Evolutionary conservation across 2,888 invertebrate species (phyloP).

Genomic region (Orthosia gothica): DNA sequence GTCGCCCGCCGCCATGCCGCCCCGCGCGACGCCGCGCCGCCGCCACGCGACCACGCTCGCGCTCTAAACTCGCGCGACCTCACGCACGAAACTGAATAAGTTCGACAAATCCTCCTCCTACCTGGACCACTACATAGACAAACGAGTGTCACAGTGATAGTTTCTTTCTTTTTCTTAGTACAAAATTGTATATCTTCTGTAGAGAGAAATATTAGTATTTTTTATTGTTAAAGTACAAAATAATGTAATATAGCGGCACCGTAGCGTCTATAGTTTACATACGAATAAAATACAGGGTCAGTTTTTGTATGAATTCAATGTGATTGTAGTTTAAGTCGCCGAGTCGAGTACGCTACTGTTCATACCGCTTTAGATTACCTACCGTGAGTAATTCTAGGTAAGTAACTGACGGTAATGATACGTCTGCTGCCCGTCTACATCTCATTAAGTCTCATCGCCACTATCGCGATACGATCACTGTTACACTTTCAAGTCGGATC

Average conservation of each 20-base stretch:
- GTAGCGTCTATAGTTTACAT: conserved; percentile 88
- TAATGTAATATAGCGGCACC: conserved; percentile 88
- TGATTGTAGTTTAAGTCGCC: conserved; percentile 91
- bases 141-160: conserved; percentile 81
- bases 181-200: conserved; percentile 89
- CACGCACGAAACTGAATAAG: conserved; percentile 90
- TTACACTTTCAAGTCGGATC: conserved; percentile 65
- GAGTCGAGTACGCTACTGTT: conserved; percentile 86
- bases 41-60: conserved; percentile 76
- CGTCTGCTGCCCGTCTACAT: conserved; percentile 61
- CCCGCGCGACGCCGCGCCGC: conserved; percentile 76
- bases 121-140: conserved; percentile 91
- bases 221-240: conserved; percentile 90
- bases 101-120: conserved; percentile 91
- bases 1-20: conserved; percentile 79
- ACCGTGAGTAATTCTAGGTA: conserved; percentile 86
- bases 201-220: conserved; percentile 84
- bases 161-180: conserved; percentile 84
- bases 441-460: conserved; percentile 64
- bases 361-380: conserved; percentile 86
- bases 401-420: conserved; percentile 77
- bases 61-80: conserved; percentile 81
- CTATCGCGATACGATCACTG: conserved; percentile 64
- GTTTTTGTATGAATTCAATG: conserved; percentile 91
- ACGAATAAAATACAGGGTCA: conserved; percentile 91